Conservation (phyloP, 1,140 invertebrate genomes). For the Danaus melanippus region DNA sequence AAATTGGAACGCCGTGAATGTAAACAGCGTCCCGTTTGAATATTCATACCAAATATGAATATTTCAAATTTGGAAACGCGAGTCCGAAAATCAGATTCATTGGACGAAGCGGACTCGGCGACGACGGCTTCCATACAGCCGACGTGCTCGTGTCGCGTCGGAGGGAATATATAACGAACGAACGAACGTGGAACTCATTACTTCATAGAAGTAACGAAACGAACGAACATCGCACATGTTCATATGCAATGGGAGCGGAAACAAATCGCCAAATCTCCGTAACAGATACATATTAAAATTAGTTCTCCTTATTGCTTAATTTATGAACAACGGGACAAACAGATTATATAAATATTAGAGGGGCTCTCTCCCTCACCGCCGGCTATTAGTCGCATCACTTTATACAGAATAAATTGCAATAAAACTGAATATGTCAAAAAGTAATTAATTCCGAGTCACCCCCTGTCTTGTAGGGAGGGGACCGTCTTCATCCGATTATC, state of each 20-base stretch:
- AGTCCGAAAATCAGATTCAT: conserved; percentile 57
- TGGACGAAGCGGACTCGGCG: conserved; percentile 20
- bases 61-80: conserved; percentile 57
- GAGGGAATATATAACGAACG: no score
- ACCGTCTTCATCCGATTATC: conserved; percentile 14
- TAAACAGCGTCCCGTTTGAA: conserved; percentile 57
- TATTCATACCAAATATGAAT: conserved; percentile 65
- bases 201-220: no score
- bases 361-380: not conserved
- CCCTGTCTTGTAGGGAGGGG: conserved; percentile 41
- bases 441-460: conserved; percentile 56
- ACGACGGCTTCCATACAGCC: no score
- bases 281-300: no score
- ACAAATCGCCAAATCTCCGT: no score
- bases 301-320: no score
- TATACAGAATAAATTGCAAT: conserved; percentile 55
- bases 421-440: conserved; percentile 64
- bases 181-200: no score
- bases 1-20: conserved; percentile 62
- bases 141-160: no score
- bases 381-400: conserved; percentile 34
- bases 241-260: no score
- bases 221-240: no score
- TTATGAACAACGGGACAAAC: no score
- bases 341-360: not conserved